Conservation (phyloP, 2,888 invertebrate genomes). For the Orchesella flavescens region DNA sequence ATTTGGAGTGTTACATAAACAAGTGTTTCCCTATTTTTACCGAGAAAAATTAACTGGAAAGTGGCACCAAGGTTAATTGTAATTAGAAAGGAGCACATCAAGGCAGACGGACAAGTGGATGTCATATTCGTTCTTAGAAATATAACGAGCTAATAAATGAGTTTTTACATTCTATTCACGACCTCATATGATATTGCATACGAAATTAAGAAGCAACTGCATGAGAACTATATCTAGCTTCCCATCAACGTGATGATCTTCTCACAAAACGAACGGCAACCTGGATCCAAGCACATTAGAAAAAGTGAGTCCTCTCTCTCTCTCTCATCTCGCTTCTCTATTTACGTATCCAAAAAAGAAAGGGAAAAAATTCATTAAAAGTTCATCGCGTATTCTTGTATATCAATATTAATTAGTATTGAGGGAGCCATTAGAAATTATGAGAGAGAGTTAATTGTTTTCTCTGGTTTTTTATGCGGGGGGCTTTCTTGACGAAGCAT, state of each 20-base stretch:
- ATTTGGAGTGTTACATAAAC: too few species aligned
- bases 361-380: constrained; percentile 65
- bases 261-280: constrained; percentile 6
- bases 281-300: constrained; percentile 19
- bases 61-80: too few species aligned
- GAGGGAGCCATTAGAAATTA: constrained; percentile 67
- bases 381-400: constrained; percentile 62
- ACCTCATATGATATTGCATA: constrained; percentile 65
- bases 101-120: too few species aligned
- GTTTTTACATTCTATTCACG: constrained; percentile 66
- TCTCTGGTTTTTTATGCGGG: constrained; percentile 47
- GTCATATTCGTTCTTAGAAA: too few species aligned
- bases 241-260: neutral
- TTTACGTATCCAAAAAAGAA: neutral
- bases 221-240: constrained; percentile 26
- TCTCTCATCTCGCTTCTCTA: neutral
- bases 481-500: constrained; percentile 36
- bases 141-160: constrained; percentile 44
- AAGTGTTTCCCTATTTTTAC: too few species aligned
- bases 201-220: constrained; percentile 64
- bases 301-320: neutral
- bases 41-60: too few species aligned
- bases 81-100: too few species aligned
- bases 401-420: constrained; percentile 67
- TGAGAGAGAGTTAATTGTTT: constrained; percentile 66